phyloP scores from a whole-genome alignment of 2,113 vertebrate species.

The Heptranchias perlo region DNA sequence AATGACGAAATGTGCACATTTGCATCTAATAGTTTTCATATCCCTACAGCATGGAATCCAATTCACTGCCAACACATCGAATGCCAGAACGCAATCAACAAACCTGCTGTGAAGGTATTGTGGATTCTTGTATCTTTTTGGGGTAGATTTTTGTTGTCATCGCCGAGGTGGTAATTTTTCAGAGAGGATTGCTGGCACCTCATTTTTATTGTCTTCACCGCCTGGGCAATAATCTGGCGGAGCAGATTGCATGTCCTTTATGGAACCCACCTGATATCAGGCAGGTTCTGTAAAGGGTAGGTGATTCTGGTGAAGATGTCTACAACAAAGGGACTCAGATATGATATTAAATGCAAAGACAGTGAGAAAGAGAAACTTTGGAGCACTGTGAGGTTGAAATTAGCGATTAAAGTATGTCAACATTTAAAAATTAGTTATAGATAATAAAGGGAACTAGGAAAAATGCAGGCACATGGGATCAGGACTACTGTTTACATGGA shows the following conservation, averaged over 20 bases:
- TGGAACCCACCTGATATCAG: neutral
- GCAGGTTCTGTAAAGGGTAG: too few relatives aligned
- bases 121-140: constrained; percentile 11
- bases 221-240: neutral
- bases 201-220: neutral
- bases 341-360: neutral
- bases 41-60: constrained; percentile 89
- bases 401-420: neutral
- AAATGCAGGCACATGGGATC: neutral
- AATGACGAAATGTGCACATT: neutral
- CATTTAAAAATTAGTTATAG: neutral
- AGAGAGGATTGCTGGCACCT: neutral
- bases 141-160: neutral
- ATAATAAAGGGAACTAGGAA: neutral
- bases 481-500: neutral
- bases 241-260: neutral
- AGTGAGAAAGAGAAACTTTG: neutral
- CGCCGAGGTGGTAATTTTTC: neutral
- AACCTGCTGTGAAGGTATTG: constrained; percentile 97
- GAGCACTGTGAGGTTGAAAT: neutral
- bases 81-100: constrained; percentile 98
- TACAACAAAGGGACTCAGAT: neutral
- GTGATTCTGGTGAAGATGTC: too few relatives aligned
- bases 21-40: constrained; percentile 4
- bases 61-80: constrained; percentile 98